Base-by-base conservation (phyloP, 1,140 invertebrate species). In the Lasioglossum baleicum region DNA sequence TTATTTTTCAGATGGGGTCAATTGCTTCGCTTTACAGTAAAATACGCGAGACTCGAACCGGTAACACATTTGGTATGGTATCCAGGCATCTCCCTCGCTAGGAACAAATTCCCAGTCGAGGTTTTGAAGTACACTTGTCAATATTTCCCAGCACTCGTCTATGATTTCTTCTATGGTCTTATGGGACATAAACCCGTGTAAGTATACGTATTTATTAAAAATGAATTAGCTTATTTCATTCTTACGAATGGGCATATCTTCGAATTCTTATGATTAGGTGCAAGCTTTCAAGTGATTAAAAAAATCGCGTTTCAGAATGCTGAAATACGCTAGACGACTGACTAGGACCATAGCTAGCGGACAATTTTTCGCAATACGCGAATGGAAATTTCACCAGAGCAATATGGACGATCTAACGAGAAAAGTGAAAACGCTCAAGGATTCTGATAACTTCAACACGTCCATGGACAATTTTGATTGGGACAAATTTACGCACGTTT, bases 31-130 rank as follows among this genome's bases (percentile, higher is more conserved):
- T 92, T 96, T 3, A 96, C 95, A 20, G 93, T 95, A 63, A 95
- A 96, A 88, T 95, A 96, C 91, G 95, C 96, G 0, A 92, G 95
- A 15, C 94, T 95, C 67, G 96, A 95, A 80, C 97, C 97, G 5
- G 95, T 96, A 58, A 97, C 96, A 91, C 96, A 97, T 83, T 95
- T 97, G n/a, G 95, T 97, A 90, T 97, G 97, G 96, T 98, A 97
- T 91, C 97, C 97, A 5, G 95, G 96, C 68, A 96, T 97, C 88
- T 94, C 94, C 7, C 97, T 97, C 89, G 95, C 96, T 53, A 96
- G 95, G 6, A 97, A 95, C 74, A 93, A 95, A 56, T 88, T 96
- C 2, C 92, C 96, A 65, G 97, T 98, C 87, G 94, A 94, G 15
- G 92, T 98, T 44, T 95, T 95, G 83, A 95, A 96, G 60, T 92